Conservation (phyloP, 2,113 vertebrate species). For the Alouatta palliata region DNA sequence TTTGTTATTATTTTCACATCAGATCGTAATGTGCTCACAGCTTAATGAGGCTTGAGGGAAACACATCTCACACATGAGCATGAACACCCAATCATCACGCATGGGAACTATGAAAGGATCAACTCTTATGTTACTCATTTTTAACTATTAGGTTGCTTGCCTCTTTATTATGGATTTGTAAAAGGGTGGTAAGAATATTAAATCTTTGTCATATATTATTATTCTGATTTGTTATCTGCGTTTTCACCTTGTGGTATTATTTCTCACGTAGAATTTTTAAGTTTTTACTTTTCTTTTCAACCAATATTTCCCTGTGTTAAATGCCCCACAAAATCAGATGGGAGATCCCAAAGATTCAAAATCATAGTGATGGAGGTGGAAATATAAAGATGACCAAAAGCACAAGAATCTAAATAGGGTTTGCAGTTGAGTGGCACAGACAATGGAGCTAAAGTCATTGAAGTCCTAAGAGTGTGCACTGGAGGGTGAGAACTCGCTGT, state of each 20-base stretch:
- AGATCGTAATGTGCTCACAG: no score
- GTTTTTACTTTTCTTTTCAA: background rate
- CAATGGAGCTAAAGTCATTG: background rate
- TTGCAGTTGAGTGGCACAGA: background rate
- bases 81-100: no score
- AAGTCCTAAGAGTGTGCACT: rapidly evolving
- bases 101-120: no score
- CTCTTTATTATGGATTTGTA: background rate
- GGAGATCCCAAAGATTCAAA: background rate
- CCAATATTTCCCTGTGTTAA: background rate
- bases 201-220: background rate
- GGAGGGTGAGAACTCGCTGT: background rate
- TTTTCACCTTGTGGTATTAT: background rate
- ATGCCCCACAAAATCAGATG: background rate
- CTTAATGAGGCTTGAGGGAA: no score
- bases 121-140: background rate
- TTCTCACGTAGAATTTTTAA: background rate
- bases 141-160: background rate
- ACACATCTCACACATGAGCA: no score
- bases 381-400: background rate
- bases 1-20: background rate
- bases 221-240: background rate
- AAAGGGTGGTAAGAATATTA: background rate
- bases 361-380: background rate
- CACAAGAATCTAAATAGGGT: background rate